These are phyloP conservation scores for Tor tambroides DNA, from an alignment of 2,113 vertebrate species.

Conservation along the genomic window DNA sequence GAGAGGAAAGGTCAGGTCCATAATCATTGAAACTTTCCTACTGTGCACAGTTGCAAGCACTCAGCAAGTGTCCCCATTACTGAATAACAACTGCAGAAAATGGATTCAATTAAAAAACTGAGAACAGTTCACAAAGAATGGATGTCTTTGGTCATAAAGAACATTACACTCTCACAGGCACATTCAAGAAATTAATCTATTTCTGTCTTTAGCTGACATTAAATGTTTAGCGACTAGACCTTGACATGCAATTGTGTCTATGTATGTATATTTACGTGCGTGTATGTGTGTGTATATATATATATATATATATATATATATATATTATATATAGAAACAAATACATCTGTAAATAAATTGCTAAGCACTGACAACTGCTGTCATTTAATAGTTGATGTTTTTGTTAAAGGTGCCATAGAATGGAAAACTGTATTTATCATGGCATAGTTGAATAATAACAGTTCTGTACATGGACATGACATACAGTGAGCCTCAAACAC, in stretches of 20 bases:
- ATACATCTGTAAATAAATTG: background rate
- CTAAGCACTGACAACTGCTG: background rate
- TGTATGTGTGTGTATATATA: background rate
- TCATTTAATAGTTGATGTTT: background rate
- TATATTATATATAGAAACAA: background rate
- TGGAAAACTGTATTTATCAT: no score
- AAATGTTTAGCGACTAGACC: background rate
- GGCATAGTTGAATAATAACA: no score
- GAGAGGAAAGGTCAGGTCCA: slow-evolving; percentile 38
- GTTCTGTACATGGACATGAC: no score
- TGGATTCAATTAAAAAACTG: slow-evolving; percentile 21
- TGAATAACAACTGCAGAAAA: slow-evolving; percentile 30
- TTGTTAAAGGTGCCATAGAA: no score
- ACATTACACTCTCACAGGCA: background rate
- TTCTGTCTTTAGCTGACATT: background rate
- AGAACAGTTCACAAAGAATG: background rate
- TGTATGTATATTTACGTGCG: no score
- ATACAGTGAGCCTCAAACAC: no score
- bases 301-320: background rate
- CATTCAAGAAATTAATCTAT: background rate
- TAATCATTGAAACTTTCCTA: background rate
- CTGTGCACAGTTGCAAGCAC: slow-evolving; percentile 19
- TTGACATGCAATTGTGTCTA: background rate
- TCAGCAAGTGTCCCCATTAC: slow-evolving; percentile 37
- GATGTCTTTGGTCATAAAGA: background rate